Base-by-base conservation (phyloP, 2,113 vertebrate species). In the Cynopterus brachyotis region DNA sequence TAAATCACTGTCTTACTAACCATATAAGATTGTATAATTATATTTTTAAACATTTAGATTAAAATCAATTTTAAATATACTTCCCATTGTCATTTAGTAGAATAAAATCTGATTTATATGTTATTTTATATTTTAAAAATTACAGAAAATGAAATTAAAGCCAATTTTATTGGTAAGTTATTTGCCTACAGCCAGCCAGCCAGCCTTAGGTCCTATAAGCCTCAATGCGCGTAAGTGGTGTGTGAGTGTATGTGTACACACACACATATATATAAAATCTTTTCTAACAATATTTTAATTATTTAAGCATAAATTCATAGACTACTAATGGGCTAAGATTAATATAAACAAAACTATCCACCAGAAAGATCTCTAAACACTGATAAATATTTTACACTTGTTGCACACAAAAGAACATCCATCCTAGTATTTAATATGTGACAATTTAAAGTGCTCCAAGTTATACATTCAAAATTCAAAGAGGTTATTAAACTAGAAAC, bases 391-490 rank as follows among this genome's bases (percentile, higher is more conserved):
- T 67, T 81, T 89, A 82, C 45, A 97, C 89, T 87, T 97, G 80
- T 88, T 97, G 96, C 53, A 73, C 9, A 69, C 26, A 13, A 11
- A 59, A 42, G 62, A 64, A 60, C 32, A 90, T n/a, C 37, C 12
- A 72, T 40, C 45, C 42, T 85, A 79, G 59, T 70, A 91, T n/a
- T 80, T 79, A 69, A 79, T 12, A 1, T 62, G 13, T 81, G 37
- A 94, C 80, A 72, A 70, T 28, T 70, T 72, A 55, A 84, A 90
- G 37, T 57, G 7, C 7, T 90, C 35, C 59, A 96, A 97, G 10
- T 78, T 92, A 73, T 79, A 85, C 32, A 60, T 40, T 93, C 81
- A 86, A 96, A 95, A 90, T n/a, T 13, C 78, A 96, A 70, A 94
- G 53, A 6, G 9, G 81, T 47, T 85, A 40, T 59, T 93, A 84